Conservation (phyloP, 2,113 vertebrate species). For the Pteronura brasiliensis region DNA sequence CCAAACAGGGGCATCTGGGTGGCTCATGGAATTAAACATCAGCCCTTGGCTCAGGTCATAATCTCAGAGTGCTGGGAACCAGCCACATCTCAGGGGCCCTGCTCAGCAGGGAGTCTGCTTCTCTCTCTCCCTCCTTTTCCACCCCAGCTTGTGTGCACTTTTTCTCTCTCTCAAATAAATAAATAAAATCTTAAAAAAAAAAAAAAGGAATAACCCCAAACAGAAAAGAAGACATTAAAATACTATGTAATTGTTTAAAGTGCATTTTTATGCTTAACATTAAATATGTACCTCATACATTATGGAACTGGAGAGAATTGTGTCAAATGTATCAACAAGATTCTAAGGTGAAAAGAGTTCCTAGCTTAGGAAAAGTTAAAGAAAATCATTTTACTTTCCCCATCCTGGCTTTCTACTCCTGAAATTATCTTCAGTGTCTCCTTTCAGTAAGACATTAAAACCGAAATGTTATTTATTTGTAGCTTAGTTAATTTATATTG, state of each 20-base stretch:
- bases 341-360: neutral
- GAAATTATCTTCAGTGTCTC: neutral
- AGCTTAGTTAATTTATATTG: neutral
- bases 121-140: neutral
- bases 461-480: neutral
- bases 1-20: neutral
- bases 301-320: neutral
- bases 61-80: neutral
- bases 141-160: neutral
- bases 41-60: neutral
- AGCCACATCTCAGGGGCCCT: neutral
- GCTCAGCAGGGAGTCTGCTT: neutral
- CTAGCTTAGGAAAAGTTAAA: neutral
- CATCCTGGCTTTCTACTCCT: neutral
- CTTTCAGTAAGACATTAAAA: neutral
- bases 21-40: neutral
- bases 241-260: neutral
- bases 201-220: neutral
- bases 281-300: neutral
- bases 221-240: slow-evolving; percentile 17
- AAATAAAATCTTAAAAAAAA: neutral
- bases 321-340: neutral
- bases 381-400: slow-evolving; percentile 2
- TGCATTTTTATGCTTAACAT: neutral
- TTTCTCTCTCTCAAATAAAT: neutral